These are phyloP conservation scores for Entelurus aequoreus DNA, from an alignment of 2,113 vertebrate genomes.

Conservation along the genomic window DNA sequence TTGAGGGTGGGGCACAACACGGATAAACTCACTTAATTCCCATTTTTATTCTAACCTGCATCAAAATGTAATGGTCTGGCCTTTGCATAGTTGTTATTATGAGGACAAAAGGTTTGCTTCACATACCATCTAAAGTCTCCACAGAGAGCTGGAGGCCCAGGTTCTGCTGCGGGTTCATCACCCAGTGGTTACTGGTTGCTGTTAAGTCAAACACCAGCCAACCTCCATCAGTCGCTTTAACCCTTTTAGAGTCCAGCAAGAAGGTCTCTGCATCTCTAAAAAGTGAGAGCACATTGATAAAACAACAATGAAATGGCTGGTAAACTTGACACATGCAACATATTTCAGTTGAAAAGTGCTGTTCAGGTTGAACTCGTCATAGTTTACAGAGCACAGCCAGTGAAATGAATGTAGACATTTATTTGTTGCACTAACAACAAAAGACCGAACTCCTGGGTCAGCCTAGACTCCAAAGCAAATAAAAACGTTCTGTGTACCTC, in stretches of 20 bases:
- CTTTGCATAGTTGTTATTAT: background rate
- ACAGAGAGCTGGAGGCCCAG: constrained; percentile 91
- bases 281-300: constrained; percentile 6
- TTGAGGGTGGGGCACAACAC: too few species aligned
- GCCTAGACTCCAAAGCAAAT: constrained; percentile 11
- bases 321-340: background rate
- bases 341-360: background rate
- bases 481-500: constrained; percentile 12
- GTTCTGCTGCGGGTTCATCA: constrained; percentile 96
- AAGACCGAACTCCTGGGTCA: constrained; percentile 8
- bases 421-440: too few species aligned
- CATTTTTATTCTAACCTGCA: too few species aligned
- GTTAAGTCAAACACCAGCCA: constrained; percentile 98
- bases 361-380: background rate
- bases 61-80: too few species aligned
- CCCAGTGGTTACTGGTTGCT: constrained; percentile 97
- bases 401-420: constrained; percentile 12
- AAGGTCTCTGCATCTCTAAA: constrained; percentile 92
- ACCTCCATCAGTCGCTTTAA: constrained; percentile 87
- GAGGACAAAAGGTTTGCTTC: constrained; percentile 13
- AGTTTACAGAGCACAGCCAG: background rate
- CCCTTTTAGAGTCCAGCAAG: constrained; percentile 85
- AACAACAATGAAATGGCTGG: constrained; percentile 4
- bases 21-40: too few species aligned
- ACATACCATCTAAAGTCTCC: constrained; percentile 91